Conservation (phyloP, 2,797 vertebrate genomes). For the Falco columbarius region DNA sequence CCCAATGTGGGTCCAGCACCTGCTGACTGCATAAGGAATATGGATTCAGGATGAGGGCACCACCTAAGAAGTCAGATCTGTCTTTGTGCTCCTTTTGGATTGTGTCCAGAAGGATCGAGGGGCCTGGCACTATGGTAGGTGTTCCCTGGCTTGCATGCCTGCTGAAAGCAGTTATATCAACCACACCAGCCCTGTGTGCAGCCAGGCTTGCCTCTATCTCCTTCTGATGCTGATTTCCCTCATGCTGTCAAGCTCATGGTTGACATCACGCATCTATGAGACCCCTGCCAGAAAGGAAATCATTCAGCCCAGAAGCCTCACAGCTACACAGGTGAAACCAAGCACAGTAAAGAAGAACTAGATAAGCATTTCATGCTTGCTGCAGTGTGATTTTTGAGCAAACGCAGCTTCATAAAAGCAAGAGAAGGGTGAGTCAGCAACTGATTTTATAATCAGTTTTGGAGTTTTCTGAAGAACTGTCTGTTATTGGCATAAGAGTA, state of each 20-base stretch:
- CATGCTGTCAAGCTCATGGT: background rate
- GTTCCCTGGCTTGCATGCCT: background rate
- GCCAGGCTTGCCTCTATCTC: background rate
- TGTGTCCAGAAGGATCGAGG: background rate
- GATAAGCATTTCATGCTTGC: conserved; percentile 34
- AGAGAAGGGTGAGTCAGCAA: conserved; percentile 13
- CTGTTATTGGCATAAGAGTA: background rate
- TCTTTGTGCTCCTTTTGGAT: background rate
- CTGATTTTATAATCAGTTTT: background rate
- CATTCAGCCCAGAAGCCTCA: background rate
- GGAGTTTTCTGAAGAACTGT: background rate
- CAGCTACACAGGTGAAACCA: background rate
- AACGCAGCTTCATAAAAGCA: background rate
- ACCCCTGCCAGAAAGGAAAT: background rate
- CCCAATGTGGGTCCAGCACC: accelerated
- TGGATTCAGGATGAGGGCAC: background rate
- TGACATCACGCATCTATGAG: background rate
- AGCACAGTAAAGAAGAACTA: background rate
- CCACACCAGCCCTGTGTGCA: accelerated
- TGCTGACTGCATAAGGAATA: background rate
- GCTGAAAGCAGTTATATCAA: background rate
- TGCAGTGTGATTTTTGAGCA: background rate
- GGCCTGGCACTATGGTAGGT: accelerated
- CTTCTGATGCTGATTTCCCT: background rate
- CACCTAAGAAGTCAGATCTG: background rate